Conservation (phyloP, 2,797 vertebrate genomes). For the Discoglossus pictus region DNA sequence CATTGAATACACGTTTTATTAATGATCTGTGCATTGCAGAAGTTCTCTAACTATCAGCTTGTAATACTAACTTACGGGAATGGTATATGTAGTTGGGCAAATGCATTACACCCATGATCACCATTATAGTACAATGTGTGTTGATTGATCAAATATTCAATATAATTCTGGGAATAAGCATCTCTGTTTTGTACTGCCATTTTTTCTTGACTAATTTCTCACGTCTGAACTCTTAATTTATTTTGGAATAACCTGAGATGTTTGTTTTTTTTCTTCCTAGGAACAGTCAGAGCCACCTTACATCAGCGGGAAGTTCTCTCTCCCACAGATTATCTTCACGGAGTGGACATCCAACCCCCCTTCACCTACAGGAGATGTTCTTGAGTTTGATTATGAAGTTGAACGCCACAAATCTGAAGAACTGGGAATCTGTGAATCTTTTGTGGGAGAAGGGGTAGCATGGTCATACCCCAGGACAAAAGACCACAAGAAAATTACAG, state of each 20-base stretch:
- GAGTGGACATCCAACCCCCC: constrained; percentile 65
- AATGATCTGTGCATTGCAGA: no score
- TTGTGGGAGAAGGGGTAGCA: not conserved
- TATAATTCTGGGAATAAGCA: no score
- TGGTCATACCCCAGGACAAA: not conserved
- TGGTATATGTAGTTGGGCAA: no score
- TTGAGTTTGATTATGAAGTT: constrained; percentile 44
- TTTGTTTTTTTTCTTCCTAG: constrained; percentile 11
- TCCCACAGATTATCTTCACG: constrained; percentile 82
- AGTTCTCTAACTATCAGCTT: no score
- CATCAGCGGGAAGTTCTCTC: constrained; percentile 55
- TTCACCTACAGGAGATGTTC: constrained; percentile 62
- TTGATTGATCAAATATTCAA: no score
- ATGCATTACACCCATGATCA: no score
- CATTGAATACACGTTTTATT: no score
- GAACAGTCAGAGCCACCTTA: constrained; percentile 17
- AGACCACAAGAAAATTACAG: not conserved
- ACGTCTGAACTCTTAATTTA: no score
- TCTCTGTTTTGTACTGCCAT: no score
- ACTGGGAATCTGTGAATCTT: not conserved
- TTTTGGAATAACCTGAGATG: not conserved
- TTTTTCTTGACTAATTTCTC: no score
- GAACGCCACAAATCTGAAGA: not conserved
- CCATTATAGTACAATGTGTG: no score
- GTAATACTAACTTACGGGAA: no score